Evolutionary conservation across 2,797 vertebrate genomes (phyloP).

Genomic region (Psittacula echo): DNA sequence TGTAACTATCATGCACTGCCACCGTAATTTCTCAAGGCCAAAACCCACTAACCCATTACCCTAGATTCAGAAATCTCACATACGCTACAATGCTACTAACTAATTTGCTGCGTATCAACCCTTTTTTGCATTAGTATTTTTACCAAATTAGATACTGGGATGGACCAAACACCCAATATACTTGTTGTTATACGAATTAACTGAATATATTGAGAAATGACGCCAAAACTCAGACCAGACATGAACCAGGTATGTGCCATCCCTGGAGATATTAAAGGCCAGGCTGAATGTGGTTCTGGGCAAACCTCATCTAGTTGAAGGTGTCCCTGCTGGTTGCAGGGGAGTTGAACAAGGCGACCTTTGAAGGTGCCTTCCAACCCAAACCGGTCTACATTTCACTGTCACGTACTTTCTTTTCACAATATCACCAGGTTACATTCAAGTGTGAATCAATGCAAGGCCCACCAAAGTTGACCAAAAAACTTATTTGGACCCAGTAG

Average conservation of each 20-base stretch:
- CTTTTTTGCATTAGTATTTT: background rate
- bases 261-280: background rate
- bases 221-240: background rate
- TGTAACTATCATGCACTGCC: background rate
- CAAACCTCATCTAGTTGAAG: background rate
- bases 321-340: background rate
- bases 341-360: background rate
- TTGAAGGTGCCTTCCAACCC: background rate
- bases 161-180: background rate
- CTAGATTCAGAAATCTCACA: background rate
- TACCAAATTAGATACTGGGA: background rate
- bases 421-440: background rate
- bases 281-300: background rate
- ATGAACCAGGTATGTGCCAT: background rate
- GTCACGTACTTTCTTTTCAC: background rate
- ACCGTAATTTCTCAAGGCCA: background rate
- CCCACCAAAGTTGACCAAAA: background rate
- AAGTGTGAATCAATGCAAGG: accelerated
- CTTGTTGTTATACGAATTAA: background rate
- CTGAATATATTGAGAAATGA: background rate
- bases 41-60: background rate
- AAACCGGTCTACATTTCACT: background rate
- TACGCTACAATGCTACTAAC: background rate
- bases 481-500: background rate
- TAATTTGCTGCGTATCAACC: background rate